phyloP scores from a whole-genome alignment of 2,888 invertebrate species.

The Campaea margaritaria region DNA sequence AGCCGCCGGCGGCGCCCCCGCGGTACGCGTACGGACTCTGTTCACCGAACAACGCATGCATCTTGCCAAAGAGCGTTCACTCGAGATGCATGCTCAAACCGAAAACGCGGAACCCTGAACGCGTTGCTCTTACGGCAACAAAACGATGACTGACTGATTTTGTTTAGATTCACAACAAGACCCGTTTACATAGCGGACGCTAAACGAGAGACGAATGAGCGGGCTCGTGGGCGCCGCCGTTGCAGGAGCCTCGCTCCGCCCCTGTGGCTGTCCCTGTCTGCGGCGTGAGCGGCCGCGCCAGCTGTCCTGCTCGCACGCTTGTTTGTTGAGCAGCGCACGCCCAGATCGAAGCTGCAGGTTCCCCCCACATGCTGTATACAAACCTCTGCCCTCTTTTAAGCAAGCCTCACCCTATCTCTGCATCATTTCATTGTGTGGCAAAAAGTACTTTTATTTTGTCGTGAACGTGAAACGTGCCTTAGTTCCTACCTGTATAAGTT shows the following conservation, averaged over 20 bases:
- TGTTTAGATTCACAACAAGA: constrained; percentile 94
- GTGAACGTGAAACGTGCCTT: constrained; percentile 16
- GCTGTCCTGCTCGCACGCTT: constrained; percentile 39
- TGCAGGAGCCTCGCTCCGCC: constrained; percentile 59
- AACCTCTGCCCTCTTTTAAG: constrained; percentile 51
- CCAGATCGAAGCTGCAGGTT: constrained; percentile 53
- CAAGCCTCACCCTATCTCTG: constrained; percentile 60
- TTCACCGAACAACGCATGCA: constrained; percentile 97
- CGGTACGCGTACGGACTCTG: constrained; percentile 95
- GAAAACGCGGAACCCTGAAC: constrained; percentile 68
- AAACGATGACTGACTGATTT: constrained; percentile 87
- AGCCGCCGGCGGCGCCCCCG: constrained; percentile 87
- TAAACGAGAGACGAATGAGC: constrained; percentile 82
- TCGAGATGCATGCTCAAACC: constrained; percentile 68
- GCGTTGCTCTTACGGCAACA: constrained; percentile 79
- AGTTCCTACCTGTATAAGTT: not conserved
- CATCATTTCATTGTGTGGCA: constrained; percentile 44
- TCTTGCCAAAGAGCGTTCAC: constrained; percentile 78
- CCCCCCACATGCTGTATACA: constrained; percentile 46
- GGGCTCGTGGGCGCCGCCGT: constrained; percentile 70
- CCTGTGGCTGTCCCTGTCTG: constrained; percentile 49
- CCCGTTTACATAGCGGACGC: constrained; percentile 91
- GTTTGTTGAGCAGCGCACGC: constrained; percentile 47
- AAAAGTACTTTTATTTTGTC: constrained; percentile 32
- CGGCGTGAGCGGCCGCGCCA: constrained; percentile 33